phyloP scores from a whole-genome alignment of 2,797 vertebrate species.

The Phrynocephalus vlangalii region DNA sequence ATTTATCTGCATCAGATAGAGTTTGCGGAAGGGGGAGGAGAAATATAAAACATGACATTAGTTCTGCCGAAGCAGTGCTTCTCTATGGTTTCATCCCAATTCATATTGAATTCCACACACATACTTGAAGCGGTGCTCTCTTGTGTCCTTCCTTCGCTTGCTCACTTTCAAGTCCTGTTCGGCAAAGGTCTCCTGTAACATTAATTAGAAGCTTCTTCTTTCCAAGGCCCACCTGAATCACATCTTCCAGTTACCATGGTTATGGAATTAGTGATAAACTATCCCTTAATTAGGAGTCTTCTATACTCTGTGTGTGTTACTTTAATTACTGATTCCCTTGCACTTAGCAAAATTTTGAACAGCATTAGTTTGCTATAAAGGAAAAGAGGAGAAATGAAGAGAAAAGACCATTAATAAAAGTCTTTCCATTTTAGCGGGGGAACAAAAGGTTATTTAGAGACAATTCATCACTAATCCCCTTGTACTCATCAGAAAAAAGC shows the following conservation, averaged over 20 bases:
- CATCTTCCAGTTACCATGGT: background rate
- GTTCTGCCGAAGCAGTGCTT: background rate
- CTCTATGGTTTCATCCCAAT: background rate
- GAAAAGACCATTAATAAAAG: background rate
- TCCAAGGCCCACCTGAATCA: no score
- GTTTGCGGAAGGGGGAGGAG: background rate
- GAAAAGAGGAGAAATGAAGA: background rate
- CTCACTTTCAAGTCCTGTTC: background rate
- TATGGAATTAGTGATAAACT: background rate
- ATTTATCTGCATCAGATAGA: background rate
- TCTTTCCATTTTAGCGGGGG: background rate
- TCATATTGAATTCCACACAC: background rate
- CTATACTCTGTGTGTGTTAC: background rate
- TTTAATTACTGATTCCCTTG: background rate
- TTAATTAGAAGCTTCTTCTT: background rate
- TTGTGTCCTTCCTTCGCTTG: background rate
- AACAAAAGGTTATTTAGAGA: background rate
- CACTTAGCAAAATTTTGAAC: background rate
- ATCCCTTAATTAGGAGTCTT: background rate
- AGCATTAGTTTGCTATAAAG: background rate
- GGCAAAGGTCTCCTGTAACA: background rate
- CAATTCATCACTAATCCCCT: background rate
- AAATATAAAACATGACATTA: background rate
- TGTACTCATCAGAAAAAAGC: background rate
- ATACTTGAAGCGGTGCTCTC: background rate